Evolutionary conservation across 2,797 vertebrate species (phyloP), one percentile per base, ranked within the genome.

Genomic region (Helarctos malayanus): DNA sequence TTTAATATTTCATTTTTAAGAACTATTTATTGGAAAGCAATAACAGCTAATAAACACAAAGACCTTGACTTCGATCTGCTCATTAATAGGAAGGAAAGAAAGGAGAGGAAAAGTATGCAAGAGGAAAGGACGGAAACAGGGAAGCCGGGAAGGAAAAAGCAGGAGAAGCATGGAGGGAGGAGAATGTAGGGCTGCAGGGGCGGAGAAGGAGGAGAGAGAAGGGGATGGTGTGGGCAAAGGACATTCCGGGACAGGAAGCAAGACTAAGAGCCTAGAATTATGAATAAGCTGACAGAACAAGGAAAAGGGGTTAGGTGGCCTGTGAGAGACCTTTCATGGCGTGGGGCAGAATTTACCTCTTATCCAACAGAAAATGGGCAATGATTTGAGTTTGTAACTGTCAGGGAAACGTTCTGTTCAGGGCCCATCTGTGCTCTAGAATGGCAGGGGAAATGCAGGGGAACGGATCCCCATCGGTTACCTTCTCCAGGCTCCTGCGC

Each of bases 1-100:
- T 86, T 93, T 71, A 47, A 73, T 56, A 35, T 27, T 71, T 73
- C 15, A 57, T 45, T 69, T 89, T 75, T 35, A 79, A 79, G 63
- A 54, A 78, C 88, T 23, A 47, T 12, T 88, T 88, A 35, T 23
- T 93, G 61, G 89, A 84, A 90, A 95, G 41, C 9, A 83, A 29
- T 27, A 82, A 41, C 54, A 89, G 73, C 25, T 61, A 65, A 19
- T 35, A 32, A 49, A 61, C 18, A 15, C 21, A 61, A 56, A 92
- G 23, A 69, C 54, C 18, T 89, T 79, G 93, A 65, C 73, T 73
- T 95, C 52, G 52, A 2, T 61, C 27, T 85, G 13, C 15, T 49
- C 21, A 0, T 41, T 59, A 41, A 71, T n/a, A 52, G 75, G 35
- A 23, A 93, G 68, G 57, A 54, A 92, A 65, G 54, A 15, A 41